These are phyloP conservation scores for Galendromus occidentalis DNA, from an alignment of 1,140 invertebrate species.

Conservation along the genomic window DNA sequence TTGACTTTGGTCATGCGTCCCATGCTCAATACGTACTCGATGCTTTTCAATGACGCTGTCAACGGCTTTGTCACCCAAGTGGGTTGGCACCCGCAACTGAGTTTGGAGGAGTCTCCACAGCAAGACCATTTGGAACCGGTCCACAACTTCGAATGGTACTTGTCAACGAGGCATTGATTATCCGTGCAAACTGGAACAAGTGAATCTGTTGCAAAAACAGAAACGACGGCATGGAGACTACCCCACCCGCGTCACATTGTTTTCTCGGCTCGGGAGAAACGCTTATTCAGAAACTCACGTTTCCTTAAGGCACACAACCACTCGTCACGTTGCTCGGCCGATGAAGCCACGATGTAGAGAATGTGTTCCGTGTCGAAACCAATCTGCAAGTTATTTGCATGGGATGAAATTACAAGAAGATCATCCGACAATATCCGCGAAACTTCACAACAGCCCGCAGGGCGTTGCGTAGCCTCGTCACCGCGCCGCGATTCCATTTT, in stretches of 20 bases:
- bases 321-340: constrained; percentile 45
- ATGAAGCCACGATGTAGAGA: constrained; percentile 48
- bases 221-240: too few species aligned
- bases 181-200: constrained; percentile 16
- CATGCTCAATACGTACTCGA: too few species aligned
- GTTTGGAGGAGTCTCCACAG: constrained; percentile 15
- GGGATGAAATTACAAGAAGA: too few species aligned
- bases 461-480: too few species aligned
- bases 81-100: constrained; percentile 7
- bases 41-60: not conserved
- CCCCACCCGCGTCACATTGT: too few species aligned
- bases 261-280: not conserved
- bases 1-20: too few species aligned
- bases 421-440: constrained; percentile 28
- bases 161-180: constrained; percentile 18
- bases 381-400: constrained; percentile 31
- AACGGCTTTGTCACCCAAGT: constrained; percentile 5
- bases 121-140: constrained; percentile 17
- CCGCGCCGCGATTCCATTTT: too few species aligned
- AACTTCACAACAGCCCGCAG: too few species aligned
- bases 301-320: constrained; percentile 55
- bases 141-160: constrained; percentile 18
- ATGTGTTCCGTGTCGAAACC: constrained; percentile 39
- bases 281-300: constrained; percentile 33
- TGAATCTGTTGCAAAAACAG: not conserved